A percentile compares a stretch with the other conserved stretches of the same genome.
Conservation (phyloP, 2,113 vertebrate species). For the Strix aluco region DNA sequence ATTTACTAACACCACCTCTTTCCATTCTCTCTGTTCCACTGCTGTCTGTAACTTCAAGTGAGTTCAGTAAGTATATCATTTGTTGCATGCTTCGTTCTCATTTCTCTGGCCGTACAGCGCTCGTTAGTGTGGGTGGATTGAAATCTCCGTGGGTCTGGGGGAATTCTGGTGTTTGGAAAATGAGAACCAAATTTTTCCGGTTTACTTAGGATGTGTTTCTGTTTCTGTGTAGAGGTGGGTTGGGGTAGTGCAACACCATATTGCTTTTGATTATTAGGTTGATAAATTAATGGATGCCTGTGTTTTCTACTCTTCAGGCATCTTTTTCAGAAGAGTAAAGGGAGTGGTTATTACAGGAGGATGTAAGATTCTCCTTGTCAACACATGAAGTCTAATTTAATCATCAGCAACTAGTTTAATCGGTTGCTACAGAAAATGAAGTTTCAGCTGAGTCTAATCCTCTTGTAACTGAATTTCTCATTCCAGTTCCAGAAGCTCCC, state of each 20-base stretch:
- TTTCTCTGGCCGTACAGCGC: not conserved
- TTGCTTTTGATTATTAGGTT: not conserved
- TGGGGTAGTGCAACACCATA: not conserved
- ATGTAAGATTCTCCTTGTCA: not conserved
- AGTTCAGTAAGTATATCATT: conserved; percentile 74
- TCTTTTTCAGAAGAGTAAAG: not conserved
- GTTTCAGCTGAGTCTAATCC: not conserved
- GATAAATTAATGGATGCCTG: not conserved
- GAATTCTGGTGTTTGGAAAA: not conserved
- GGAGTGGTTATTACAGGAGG: not conserved
- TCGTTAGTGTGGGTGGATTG: accelerated
- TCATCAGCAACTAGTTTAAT: not conserved
- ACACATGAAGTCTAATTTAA: not conserved
- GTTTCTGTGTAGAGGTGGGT: not conserved
- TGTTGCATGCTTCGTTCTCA: conserved; percentile 18
- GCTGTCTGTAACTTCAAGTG: conserved; percentile 75
- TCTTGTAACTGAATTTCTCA: not conserved
- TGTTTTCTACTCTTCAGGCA: not conserved
- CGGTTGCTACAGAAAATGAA: not conserved
- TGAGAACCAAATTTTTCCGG: not conserved
- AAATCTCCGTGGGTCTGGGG: not conserved
- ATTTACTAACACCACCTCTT: conserved; percentile 66
- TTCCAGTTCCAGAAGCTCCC: conserved; percentile 91
- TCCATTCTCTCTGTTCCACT: conserved; percentile 70
- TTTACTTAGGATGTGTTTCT: not conserved